These are phyloP conservation scores for Dendrocincla tyrannina DNA, from an alignment of 2,797 vertebrate genomes.

Conservation along the genomic window DNA sequence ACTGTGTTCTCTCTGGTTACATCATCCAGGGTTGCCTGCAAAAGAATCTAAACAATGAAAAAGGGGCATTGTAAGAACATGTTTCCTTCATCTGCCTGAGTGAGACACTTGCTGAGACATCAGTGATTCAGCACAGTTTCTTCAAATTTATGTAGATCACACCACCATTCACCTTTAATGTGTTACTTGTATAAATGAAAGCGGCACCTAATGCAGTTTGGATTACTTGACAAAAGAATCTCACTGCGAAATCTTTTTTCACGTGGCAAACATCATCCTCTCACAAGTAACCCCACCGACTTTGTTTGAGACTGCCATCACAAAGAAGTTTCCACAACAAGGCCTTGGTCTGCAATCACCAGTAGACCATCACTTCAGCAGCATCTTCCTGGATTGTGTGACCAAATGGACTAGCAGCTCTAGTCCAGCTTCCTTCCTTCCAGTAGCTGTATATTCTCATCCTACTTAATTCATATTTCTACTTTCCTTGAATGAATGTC, in stretches of 20 bases:
- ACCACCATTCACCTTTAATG: not conserved
- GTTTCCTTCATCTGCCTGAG: not conserved
- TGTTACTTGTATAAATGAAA: not conserved
- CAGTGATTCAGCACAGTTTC: not conserved
- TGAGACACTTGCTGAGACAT: not conserved
- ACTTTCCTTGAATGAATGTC: not conserved
- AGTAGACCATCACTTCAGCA: not conserved
- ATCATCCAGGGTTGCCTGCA: not conserved
- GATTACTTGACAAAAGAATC: not conserved
- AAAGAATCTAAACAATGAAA: not conserved
- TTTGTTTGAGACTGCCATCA: not conserved
- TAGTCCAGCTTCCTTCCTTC: not conserved
- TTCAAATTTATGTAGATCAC: not conserved
- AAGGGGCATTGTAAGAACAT: not conserved
- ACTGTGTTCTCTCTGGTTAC: not conserved
- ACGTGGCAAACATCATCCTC: not conserved
- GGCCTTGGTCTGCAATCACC: not conserved
- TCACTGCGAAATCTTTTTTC: not conserved
- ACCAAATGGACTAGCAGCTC: not conserved
- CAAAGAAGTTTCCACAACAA: not conserved
- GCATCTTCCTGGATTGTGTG: not conserved
- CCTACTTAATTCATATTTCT: not conserved
- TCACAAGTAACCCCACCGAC: not conserved
- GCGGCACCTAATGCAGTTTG: not conserved
- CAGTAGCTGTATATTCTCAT: not conserved